phyloP scores from a whole-genome alignment of 2,888 invertebrate species.

The Sericinus montela region DNA sequence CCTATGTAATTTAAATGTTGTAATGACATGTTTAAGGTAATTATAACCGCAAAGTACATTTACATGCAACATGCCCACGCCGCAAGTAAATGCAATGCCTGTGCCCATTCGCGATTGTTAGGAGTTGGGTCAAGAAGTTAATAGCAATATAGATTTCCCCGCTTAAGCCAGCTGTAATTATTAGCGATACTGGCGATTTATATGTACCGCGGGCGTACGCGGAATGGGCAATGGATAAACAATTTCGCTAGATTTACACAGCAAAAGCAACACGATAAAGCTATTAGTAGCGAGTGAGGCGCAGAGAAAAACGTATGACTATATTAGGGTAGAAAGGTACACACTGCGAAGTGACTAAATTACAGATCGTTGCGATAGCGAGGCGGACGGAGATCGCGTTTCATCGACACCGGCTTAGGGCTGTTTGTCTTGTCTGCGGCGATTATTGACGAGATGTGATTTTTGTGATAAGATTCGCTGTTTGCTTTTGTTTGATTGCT shows the following conservation, averaged over 20 bases:
- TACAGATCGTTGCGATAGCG: constrained; percentile 16
- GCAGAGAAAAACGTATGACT: constrained; percentile 18
- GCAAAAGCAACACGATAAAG: constrained; percentile 19
- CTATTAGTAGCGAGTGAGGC: constrained; percentile 16
- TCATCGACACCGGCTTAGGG: constrained; percentile 12
- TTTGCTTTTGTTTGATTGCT: too few relatives aligned
- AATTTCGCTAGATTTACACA: constrained; percentile 18
- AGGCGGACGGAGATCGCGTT: constrained; percentile 15
- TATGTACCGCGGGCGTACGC: constrained; percentile 2
- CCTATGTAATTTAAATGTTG: too few relatives aligned
- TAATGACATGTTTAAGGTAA: too few relatives aligned
- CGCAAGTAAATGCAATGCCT: constrained; percentile 1
- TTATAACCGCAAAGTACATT: too few relatives aligned
- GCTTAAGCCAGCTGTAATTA: constrained; percentile 14
- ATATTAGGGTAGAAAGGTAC: constrained; percentile 17
- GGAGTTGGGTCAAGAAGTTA: constrained; percentile 17
- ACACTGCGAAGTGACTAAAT: constrained; percentile 17
- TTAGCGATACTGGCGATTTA: constrained; percentile 15
- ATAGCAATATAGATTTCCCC: constrained; percentile 17
- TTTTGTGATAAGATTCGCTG: too few relatives aligned
- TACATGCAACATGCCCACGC: too few relatives aligned
- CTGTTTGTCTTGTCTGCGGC: background rate
- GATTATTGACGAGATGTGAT: too few relatives aligned
- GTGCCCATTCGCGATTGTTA: constrained; percentile 11
- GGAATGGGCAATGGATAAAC: constrained; percentile 15